Base-by-base conservation (phyloP, 2,888 invertebrate genomes). In the Thumatha senex region DNA sequence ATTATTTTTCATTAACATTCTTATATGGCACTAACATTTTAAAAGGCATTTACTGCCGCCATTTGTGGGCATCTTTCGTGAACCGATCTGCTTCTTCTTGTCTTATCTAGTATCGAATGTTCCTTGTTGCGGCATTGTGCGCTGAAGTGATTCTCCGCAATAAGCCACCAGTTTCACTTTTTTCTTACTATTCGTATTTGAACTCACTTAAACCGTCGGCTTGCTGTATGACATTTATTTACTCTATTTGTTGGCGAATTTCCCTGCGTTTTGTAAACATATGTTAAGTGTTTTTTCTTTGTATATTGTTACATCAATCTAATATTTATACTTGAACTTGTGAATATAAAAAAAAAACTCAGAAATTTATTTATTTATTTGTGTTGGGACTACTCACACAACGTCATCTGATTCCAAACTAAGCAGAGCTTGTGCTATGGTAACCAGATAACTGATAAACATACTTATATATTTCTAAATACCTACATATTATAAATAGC, bases 141-240 rank as follows among this genome's bases (percentile, higher is more conserved):
- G 71, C 18, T 5, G 18, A 24, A 24, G 18, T 80, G 80, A 82
- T 82, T 84, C 75, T 75, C 75, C 57, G 55, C 85, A 87, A 87
- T 83, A 67, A 65, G 61, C 57, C 60, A 63, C 67, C 71, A 74
- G 76, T 79, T 81, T 81, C 78, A 78, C 78, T 84, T 84, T 85
- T 84, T 86, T 81, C 79, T 68, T 89, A 83, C 88, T 86, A 88
- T 86, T 82, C 80, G 70, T 89, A 84, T 89, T 88, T 89, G 83
- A 83, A 84, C 80, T 86, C 81, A 86, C 87, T 89, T 85, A 84
- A 84, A 83, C 78, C 76, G 67, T 71, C 76, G 76, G 75, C 75
- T 76, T 72, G 78, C 70, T 76, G 79, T 77, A 70, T 66, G 76
- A 70, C 75, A 73, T 76, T 78, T 81, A 72, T 82, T 79, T 77